phyloP scores from a whole-genome alignment of 2,888 invertebrate genomes.

The Calliscelio sp. region DNA sequence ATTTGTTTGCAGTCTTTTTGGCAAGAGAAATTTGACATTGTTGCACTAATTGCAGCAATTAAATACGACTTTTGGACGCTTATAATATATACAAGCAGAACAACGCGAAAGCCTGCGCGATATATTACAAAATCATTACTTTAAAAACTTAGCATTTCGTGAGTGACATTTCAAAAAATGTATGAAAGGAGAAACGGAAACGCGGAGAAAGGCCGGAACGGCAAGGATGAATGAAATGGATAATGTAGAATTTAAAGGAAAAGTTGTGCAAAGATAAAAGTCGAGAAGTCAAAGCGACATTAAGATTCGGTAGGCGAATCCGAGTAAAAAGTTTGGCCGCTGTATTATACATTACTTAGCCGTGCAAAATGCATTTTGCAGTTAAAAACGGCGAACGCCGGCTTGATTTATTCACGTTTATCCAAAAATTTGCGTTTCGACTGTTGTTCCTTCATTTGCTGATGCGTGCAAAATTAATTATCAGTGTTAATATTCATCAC shows the following conservation, averaged over 20 bases:
- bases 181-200: slow-evolving; percentile 63
- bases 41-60: neutral
- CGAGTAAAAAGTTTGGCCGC: slow-evolving; percentile 66
- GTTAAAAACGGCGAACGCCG: slow-evolving; percentile 54
- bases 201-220: slow-evolving; percentile 56
- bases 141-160: slow-evolving; percentile 57
- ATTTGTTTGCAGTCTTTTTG: too few species aligned
- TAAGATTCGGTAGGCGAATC: slow-evolving; percentile 68
- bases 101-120: slow-evolving; percentile 2
- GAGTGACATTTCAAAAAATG: slow-evolving; percentile 66
- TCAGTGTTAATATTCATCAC: slow-evolving; percentile 51
- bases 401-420: slow-evolving; percentile 46
- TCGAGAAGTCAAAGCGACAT: slow-evolving; percentile 68
- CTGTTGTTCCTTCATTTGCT: slow-evolving; percentile 20
- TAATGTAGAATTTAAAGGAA: slow-evolving; percentile 72
- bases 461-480: slow-evolving; percentile 44
- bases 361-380: slow-evolving; percentile 64
- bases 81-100: slow-evolving; percentile 1
- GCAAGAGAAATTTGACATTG: too few species aligned
- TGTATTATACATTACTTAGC: slow-evolving; percentile 67
- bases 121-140: slow-evolving; percentile 55
- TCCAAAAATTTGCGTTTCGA: slow-evolving; percentile 13
- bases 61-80: too few species aligned
- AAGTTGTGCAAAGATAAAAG: slow-evolving; percentile 70
- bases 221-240: slow-evolving; percentile 70